These are phyloP conservation scores for Antigone vipio DNA, from an alignment of 2,113 vertebrate genomes.

Conservation along the genomic window DNA sequence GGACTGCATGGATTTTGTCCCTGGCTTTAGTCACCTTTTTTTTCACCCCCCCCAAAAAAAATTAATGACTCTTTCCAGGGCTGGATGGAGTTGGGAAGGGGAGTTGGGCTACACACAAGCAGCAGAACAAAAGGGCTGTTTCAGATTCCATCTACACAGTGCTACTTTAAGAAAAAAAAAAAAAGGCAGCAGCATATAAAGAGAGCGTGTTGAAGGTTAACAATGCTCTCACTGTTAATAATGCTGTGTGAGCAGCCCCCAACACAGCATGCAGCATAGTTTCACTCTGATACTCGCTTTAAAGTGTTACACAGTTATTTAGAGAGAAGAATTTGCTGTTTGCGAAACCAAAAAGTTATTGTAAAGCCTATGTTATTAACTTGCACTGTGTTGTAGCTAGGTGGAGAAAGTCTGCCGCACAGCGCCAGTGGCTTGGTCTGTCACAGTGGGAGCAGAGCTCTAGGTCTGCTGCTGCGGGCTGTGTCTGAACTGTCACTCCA, in stretches of 20 bases:
- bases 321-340: slow-evolving; percentile 11
- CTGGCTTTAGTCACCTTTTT: neutral
- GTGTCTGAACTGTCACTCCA: neutral
- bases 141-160: neutral
- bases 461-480: accelerated
- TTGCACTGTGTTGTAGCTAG: neutral
- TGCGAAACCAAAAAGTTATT: neutral
- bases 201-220: neutral
- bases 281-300: neutral
- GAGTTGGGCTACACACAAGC: neutral
- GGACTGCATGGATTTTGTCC: neutral
- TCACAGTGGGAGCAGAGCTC: neutral
- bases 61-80: neutral
- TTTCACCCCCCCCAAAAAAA: accelerated
- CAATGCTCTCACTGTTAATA: neutral
- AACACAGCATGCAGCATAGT: neutral
- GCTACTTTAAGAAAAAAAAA: neutral
- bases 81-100: neutral
- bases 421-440: neutral
- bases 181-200: neutral
- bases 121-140: neutral
- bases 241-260: neutral
- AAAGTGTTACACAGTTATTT: neutral
- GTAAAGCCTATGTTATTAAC: neutral
- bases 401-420: neutral